phyloP scores from a whole-genome alignment of 2,888 invertebrate genomes.

The Enoplolaimus lenunculus region DNA sequence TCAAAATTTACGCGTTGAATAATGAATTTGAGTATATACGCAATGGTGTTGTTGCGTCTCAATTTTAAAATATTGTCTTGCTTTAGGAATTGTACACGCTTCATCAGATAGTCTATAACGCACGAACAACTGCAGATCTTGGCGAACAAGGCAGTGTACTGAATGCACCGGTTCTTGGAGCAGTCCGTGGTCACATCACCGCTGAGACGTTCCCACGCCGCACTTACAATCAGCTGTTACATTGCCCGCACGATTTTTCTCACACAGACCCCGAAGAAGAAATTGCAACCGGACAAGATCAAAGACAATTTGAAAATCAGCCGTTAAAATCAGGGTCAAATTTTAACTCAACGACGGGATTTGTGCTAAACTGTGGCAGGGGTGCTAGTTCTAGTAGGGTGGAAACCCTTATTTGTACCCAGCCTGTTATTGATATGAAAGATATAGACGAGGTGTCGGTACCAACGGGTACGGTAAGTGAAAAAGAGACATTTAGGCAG shows the following conservation, averaged over 20 bases:
- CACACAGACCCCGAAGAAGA: conserved; percentile 9
- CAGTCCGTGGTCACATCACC: neutral
- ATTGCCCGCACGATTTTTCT: conserved; percentile 19
- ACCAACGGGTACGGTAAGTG: too few relatives aligned
- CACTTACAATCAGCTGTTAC: neutral
- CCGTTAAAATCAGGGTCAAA: too few relatives aligned
- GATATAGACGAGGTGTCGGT: neutral
- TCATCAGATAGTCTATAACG: conserved; percentile 12
- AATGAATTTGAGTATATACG: too few relatives aligned
- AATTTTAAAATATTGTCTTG: too few relatives aligned
- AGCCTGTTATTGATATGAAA: neutral
- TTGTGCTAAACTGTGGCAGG: neutral
- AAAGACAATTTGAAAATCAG: too few relatives aligned
- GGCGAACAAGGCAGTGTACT: neutral
- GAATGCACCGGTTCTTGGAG: neutral
- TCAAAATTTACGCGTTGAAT: too few relatives aligned
- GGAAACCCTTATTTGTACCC: neutral
- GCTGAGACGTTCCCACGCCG: conserved; percentile 1
- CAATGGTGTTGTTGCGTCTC: too few relatives aligned
- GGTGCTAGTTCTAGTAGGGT: neutral
- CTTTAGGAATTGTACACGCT: neutral
- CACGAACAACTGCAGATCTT: neutral
- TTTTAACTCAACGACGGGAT: neutral
- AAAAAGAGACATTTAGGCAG: too few relatives aligned
- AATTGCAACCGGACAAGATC: too few relatives aligned